phyloP scores from a whole-genome alignment of 2,113 vertebrate genomes.

The Eretmodus cyanostictus region DNA sequence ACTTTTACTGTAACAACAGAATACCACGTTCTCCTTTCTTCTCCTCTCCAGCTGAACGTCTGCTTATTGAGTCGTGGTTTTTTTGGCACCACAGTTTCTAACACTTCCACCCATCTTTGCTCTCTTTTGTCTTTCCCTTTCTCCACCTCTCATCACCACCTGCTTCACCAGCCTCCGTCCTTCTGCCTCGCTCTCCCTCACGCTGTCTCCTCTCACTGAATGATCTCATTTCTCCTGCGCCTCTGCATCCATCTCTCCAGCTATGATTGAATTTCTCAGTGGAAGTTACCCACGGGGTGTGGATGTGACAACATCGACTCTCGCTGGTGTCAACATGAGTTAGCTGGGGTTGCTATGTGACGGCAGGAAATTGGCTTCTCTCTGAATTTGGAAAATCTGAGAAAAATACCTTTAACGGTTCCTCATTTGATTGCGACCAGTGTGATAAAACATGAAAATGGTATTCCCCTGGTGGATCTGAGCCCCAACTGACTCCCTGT shows the following conservation, averaged over 20 bases:
- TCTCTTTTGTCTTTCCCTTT: neutral
- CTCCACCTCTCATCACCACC: conserved; percentile 10
- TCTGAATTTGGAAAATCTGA: neutral
- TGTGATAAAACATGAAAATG: neutral
- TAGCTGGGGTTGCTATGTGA: conserved; percentile 6
- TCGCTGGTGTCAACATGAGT: conserved; percentile 11
- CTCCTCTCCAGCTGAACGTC: neutral
- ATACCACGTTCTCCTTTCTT: neutral
- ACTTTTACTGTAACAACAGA: neutral
- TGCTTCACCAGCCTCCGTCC: conserved; percentile 11
- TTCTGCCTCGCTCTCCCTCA: neutral
- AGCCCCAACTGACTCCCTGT: neutral
- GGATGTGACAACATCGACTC: conserved; percentile 18
- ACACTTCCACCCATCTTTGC: neutral
- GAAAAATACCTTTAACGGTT: neutral
- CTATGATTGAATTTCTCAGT: conserved; percentile 18
- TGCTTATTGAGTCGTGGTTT: neutral
- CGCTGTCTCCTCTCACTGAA: neutral
- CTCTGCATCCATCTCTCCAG: neutral
- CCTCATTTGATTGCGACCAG: neutral
- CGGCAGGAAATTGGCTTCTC: neutral
- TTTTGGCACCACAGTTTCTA: neutral
- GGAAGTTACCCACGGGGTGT: conserved; percentile 27
- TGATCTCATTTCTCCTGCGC: conserved; percentile 11
- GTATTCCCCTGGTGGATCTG: neutral